Evolutionary conservation across 1,140 invertebrate genomes (phyloP).

Genomic region (Coelopa frigida): DNA sequence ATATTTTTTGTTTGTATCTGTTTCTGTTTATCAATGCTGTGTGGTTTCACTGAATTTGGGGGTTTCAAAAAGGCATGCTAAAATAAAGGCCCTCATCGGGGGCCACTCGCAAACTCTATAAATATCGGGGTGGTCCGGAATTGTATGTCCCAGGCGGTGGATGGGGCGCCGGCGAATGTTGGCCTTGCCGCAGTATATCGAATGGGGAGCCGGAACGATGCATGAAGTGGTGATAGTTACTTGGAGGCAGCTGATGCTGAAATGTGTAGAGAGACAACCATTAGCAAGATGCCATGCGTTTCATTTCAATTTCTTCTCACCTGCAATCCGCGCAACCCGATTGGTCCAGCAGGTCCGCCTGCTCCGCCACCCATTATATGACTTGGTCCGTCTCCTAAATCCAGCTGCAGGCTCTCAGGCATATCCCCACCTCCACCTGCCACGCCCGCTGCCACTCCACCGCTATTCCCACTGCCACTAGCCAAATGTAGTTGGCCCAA

Average conservation of each 20-base stretch:
- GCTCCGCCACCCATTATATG: slow-evolving; percentile 45
- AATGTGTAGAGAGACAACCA: slow-evolving; percentile 5
- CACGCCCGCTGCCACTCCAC: slow-evolving; percentile 17
- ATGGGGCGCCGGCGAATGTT: slow-evolving; percentile 32
- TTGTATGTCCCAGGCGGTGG: slow-evolving; percentile 36
- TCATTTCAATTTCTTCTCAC: slow-evolving; percentile 15
- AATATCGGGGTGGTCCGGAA: slow-evolving; percentile 41
- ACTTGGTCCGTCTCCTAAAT: slow-evolving; percentile 68
- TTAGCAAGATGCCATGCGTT: too few relatives aligned
- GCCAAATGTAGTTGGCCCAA: slow-evolving; percentile 56
- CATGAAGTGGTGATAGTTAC: slow-evolving; percentile 37
- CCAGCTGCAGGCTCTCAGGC: slow-evolving; percentile 55
- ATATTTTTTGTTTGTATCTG: neutral
- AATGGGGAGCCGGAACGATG: slow-evolving; percentile 40
- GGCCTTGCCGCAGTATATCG: slow-evolving; percentile 32
- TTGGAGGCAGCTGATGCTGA: slow-evolving; percentile 36
- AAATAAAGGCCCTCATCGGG: slow-evolving; percentile 38
- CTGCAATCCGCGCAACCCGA: slow-evolving; percentile 31
- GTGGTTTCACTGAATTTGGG: neutral
- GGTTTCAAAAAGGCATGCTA: slow-evolving; percentile 38
- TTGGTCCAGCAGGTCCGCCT: slow-evolving; percentile 20
- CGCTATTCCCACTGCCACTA: slow-evolving; percentile 10
- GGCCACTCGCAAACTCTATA: slow-evolving; percentile 42
- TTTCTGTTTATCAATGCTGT: neutral
- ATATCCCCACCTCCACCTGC: too few relatives aligned